Percentiles rank a stretch among this genome's conserved stretches.
Conservation (phyloP, 2,797 vertebrate species). For the Mormyrus hasselquistii region DNA sequence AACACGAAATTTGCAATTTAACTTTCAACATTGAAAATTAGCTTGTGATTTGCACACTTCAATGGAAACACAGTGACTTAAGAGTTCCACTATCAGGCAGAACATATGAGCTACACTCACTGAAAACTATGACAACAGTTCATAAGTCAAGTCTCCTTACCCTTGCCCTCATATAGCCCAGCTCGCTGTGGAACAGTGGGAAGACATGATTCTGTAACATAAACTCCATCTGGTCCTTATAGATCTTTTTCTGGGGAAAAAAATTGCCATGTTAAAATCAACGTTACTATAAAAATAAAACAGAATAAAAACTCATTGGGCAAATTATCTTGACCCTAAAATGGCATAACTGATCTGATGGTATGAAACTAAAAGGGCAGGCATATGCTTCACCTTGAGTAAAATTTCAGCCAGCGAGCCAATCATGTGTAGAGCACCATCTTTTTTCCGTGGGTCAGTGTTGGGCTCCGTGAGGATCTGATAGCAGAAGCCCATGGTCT, state of each 20-base stretch:
- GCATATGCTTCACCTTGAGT: constrained; percentile 72
- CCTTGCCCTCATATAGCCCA: constrained; percentile 98
- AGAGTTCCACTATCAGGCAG: neutral
- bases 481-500: constrained; percentile 98
- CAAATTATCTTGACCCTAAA: neutral
- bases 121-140: neutral
- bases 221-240: constrained; percentile 99
- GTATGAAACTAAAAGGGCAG: neutral
- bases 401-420: constrained; percentile 96
- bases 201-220: constrained; percentile 99
- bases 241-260: constrained; percentile 85
- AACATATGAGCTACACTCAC: neutral
- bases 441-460: constrained; percentile 94
- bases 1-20: neutral
- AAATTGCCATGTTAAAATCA: neutral
- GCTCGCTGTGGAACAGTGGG: constrained; percentile 89
- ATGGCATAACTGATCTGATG: neutral
- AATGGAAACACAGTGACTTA: neutral
- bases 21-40: neutral
- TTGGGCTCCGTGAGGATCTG: constrained; percentile 89
- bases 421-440: constrained; percentile 97
- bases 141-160: constrained; percentile 56
- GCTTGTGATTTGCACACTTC: neutral
- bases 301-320: neutral
- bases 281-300: neutral